Evolutionary conservation across 2,888 invertebrate genomes (phyloP), one percentile per base, ranked within the genome.

Genomic region (Endomychus coccineus): DNA sequence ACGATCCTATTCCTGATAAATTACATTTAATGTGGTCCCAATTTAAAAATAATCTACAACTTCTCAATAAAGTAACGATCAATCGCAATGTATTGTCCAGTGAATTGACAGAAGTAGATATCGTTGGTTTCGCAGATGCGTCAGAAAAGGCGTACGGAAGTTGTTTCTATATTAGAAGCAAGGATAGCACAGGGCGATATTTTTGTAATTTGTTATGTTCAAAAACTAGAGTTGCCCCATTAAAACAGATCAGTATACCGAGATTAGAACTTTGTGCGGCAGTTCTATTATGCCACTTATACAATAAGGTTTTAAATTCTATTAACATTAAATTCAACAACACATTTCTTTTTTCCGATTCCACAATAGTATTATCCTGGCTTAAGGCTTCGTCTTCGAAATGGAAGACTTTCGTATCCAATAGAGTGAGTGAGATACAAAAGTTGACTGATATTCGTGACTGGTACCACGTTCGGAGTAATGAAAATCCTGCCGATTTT

Each of bases 371-470:
- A 3, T 23, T 23, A 6, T 3, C 23, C n/a, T 23, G 23, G 23
- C n/a, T 23, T 6, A 3, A 6, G 23, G 23, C 23, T 6, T 23
- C 23, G 3, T 11, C 23, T 11, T 23, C 23, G 23, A 23, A 23
- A 6, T 23, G 23, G 23, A 23, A 23, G 11, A 23, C 23, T 23
- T 23, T 23, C 11, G 23, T 23, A 11, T n/a, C 23, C 3, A 23
- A 23, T 6, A 6, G 23, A 6, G 23, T 23, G 10, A 23, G 23
- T 23, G 23, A 23, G 7, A 23, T 23, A 10, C 23, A n/a, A n/a
- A n/a, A n/a, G n/a, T n/a, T n/a, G n/a, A n/a, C n/a, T n/a, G n/a
- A n/a, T n/a, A n/a, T n/a, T n/a, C n/a, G n/a, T n/a, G n/a, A n/a
- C n/a, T n/a, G n/a, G n/a, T n/a, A n/a, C n/a, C n/a, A n/a, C n/a